phyloP scores from a whole-genome alignment of 2,113 vertebrate species.

The Heterochromis multidens region DNA sequence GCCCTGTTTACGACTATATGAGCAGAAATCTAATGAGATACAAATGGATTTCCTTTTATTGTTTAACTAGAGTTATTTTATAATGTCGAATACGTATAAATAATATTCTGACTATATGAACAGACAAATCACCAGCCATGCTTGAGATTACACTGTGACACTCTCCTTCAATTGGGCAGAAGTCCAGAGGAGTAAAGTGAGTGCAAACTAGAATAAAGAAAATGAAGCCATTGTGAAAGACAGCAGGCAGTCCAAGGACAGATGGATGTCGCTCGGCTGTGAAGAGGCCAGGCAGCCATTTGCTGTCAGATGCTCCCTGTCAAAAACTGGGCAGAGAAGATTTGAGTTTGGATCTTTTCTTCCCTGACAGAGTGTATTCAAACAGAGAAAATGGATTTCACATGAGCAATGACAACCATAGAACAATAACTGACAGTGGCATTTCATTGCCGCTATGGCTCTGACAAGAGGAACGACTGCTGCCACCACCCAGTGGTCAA shows the following conservation, averaged over 20 bases:
- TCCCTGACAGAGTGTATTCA: slow-evolving; percentile 62
- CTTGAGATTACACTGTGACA: neutral
- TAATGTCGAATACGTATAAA: neutral
- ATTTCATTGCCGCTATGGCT: slow-evolving; percentile 40
- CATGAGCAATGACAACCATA: slow-evolving; percentile 48
- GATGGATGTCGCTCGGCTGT: slow-evolving; percentile 52
- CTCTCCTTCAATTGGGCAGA: neutral
- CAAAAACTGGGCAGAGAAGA: slow-evolving; percentile 45
- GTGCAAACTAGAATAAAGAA: neutral
- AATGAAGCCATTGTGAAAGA: slow-evolving; percentile 23
- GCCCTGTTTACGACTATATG: neutral
- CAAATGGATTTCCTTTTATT: neutral
- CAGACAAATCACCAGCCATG: neutral
- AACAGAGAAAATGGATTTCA: slow-evolving; percentile 66
- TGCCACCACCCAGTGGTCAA: slow-evolving; percentile 43
- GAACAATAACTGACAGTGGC: slow-evolving; percentile 62
- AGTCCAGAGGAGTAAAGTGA: neutral
- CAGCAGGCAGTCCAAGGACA: slow-evolving; percentile 28
- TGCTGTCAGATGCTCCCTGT: slow-evolving; percentile 57
- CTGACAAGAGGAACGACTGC: slow-evolving; percentile 41
- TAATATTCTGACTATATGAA: neutral
- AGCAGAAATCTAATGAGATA: neutral
- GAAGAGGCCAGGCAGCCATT: slow-evolving; percentile 41
- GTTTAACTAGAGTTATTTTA: neutral
- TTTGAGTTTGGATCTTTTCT: slow-evolving; percentile 48